phyloP scores from a whole-genome alignment of 1,140 invertebrate genomes.

The Dreissena polymorpha region DNA sequence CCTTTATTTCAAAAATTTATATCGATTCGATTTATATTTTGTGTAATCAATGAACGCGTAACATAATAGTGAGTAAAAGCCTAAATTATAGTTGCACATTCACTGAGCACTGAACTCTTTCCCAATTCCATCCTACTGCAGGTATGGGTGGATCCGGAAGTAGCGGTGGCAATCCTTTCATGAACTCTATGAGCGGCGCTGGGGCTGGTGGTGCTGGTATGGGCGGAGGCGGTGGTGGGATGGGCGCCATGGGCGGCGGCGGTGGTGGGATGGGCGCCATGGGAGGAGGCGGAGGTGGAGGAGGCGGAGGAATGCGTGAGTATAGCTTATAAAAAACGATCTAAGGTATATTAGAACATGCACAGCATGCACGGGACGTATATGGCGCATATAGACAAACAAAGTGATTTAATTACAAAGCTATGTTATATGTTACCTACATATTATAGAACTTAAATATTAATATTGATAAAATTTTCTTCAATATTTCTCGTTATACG shows the following conservation, averaged over 20 bases:
- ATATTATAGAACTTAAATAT: too few relatives aligned
- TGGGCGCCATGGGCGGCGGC: not conserved
- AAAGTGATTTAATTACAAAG: not conserved
- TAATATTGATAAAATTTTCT: too few relatives aligned
- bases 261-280: not conserved
- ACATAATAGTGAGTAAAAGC: too few relatives aligned
- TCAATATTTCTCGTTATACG: not conserved
- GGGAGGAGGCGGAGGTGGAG: constrained; percentile 1
- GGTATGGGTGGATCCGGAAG: constrained; percentile 11
- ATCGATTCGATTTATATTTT: too few relatives aligned
- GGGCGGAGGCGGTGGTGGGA: not conserved
- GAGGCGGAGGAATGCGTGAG: constrained; percentile 22
- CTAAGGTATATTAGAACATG: not conserved
- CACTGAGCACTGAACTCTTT: too few relatives aligned
- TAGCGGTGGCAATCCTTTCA: constrained; percentile 17
- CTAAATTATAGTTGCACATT: too few relatives aligned
- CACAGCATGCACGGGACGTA: not conserved
- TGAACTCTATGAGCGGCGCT: constrained; percentile 19
- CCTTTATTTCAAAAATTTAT: too few relatives aligned
- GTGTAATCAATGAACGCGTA: too few relatives aligned
- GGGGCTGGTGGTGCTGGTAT: not conserved
- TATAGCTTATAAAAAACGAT: not conserved
- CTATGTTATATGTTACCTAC: not conserved
- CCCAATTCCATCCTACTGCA: too few relatives aligned
- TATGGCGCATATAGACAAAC: not conserved